A percentile compares a stretch with the other conserved stretches of the same genome.
These are phyloP conservation scores for Cydia fagiglandana DNA, from an alignment of 1,140 invertebrate species.

Conservation along the genomic window DNA sequence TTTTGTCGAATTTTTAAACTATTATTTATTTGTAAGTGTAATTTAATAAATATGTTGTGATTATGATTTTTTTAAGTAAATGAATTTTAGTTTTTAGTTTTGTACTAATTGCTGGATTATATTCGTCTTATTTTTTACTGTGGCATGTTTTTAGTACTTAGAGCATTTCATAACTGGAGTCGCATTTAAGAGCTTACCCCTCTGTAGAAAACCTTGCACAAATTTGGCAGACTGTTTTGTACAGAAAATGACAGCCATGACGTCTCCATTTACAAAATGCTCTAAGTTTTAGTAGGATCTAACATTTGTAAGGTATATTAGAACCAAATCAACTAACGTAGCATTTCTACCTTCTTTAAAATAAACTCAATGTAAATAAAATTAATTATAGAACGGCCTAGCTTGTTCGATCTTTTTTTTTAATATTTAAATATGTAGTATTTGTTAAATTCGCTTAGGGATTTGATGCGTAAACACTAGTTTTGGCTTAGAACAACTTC, in stretches of 20 bases:
- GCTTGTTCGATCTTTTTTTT: not conserved
- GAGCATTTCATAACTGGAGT: no score
- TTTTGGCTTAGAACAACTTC: not conserved
- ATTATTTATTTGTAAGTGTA: conserved; percentile 27
- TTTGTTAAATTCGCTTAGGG: not conserved
- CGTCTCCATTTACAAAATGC: no score
- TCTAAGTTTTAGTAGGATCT: not conserved
- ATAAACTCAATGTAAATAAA: not conserved
- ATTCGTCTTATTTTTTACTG: conserved; percentile 2
- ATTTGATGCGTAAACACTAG: not conserved
- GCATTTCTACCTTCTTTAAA: conserved; percentile 13
- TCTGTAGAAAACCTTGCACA: no score
- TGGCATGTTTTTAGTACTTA: no score
- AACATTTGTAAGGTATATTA: not conserved
- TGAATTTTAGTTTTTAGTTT: conserved; percentile 14
- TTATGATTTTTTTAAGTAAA: conserved; percentile 9
- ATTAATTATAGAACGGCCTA: not conserved
- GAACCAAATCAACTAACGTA: conserved; percentile 8
- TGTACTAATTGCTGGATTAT: conserved; percentile 19
- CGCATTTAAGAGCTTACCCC: no score
- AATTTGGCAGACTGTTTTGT: no score
- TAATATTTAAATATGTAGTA: not conserved
- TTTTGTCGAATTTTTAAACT: conserved; percentile 22
- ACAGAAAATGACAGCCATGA: no score
- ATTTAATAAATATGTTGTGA: conserved; percentile 26